These are phyloP conservation scores for Mantis religiosa DNA, from an alignment of 2,888 invertebrate species.

Conservation along the genomic window DNA sequence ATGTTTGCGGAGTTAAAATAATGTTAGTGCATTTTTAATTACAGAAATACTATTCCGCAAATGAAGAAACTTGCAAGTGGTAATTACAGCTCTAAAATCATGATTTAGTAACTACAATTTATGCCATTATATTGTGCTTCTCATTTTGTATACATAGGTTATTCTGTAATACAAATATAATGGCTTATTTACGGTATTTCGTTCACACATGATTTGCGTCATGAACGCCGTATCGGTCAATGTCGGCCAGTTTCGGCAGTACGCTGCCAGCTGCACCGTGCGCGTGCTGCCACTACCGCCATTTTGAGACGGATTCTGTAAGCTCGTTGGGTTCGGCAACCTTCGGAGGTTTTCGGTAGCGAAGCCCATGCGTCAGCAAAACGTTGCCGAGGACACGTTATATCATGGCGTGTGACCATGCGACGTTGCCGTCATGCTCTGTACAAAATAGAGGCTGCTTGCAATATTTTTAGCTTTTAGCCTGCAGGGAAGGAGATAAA, in stretches of 20 bases:
- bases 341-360: not conserved
- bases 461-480: not conserved
- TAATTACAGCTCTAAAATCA: not conserved
- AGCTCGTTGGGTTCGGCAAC: not conserved
- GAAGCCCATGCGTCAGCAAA: not conserved
- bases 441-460: not conserved
- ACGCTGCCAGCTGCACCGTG: not conserved
- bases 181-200: not conserved
- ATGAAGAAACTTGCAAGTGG: not conserved
- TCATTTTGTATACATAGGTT: not conserved
- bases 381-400: not conserved
- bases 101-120: not conserved
- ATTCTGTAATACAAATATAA: not conserved
- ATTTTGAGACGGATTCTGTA: not conserved
- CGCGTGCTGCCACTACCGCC: conserved; percentile 14
- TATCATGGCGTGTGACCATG: not conserved
- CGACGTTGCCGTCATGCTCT: not conserved
- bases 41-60: not conserved
- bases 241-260: not conserved
- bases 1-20: not conserved
- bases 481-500: not conserved
- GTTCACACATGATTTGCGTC: not conserved
- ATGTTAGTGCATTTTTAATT: not conserved
- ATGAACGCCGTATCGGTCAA: not conserved
- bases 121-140: not conserved